A percentile compares a stretch with the other conserved stretches of the same genome.
These are phyloP conservation scores for Cantharis nigra DNA, from an alignment of 2,888 invertebrate genomes.

Conservation along the genomic window DNA sequence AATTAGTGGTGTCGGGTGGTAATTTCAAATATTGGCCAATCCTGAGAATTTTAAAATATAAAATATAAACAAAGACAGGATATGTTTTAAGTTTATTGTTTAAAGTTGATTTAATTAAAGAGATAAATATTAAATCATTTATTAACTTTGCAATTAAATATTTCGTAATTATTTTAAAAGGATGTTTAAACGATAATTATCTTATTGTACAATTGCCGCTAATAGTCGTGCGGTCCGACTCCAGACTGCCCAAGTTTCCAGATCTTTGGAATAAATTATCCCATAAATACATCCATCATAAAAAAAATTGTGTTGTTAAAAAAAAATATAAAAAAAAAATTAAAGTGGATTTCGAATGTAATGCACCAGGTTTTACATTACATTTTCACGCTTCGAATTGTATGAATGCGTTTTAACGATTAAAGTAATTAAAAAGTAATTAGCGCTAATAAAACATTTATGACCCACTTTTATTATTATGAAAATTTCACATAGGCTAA, in stretches of 20 bases:
- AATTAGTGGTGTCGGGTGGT: not conserved
- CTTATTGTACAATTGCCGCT: not conserved
- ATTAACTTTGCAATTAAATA: not conserved
- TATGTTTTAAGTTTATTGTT: not conserved
- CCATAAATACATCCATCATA: too few relatives aligned
- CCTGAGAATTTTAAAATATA: not conserved
- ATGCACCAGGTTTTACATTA: not conserved
- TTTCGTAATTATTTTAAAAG: not conserved
- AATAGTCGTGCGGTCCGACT: not conserved
- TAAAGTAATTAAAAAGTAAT: not conserved
- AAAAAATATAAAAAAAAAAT: not conserved
- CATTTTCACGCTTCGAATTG: not conserved
- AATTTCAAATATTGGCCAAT: not conserved
- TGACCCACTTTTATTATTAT: not conserved
- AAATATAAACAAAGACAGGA: conserved; percentile 1
- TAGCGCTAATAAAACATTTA: not conserved
- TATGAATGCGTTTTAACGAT: not conserved
- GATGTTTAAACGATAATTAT: not conserved
- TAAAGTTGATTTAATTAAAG: not conserved
- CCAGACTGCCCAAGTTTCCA: not conserved
- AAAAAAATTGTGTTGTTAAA: not conserved
- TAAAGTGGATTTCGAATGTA: not conserved
- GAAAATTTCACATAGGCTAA: not conserved
- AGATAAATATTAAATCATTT: not conserved
- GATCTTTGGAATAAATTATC: not conserved